Percentiles rank a stretch among this genome's conserved stretches.
Evolutionary conservation across 2,888 invertebrate species (phyloP).

Genomic region (Drosophila picticornis): DNA sequence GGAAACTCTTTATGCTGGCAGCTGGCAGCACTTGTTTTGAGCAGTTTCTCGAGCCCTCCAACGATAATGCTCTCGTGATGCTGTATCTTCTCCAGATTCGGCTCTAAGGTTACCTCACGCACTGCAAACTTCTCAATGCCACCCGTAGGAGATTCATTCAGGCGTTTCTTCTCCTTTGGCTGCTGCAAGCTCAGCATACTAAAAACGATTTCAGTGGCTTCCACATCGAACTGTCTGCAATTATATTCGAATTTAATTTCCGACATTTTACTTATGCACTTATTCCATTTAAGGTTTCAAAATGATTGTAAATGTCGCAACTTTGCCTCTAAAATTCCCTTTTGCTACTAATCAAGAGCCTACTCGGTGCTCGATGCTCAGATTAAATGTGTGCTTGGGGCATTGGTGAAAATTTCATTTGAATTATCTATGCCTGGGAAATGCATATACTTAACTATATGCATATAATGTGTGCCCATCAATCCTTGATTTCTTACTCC

Average conservation of each 20-base stretch:
- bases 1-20: slow-evolving; percentile 15
- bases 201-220: slow-evolving; percentile 14
- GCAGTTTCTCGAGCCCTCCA: slow-evolving; percentile 20
- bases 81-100: slow-evolving; percentile 20
- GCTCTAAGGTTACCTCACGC: neutral
- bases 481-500: neutral
- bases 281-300: neutral
- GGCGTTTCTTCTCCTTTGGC: neutral
- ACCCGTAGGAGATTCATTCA: neutral
- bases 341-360: slow-evolving; percentile 48
- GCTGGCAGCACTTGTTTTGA: neutral
- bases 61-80: slow-evolving; percentile 25
- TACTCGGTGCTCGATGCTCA: slow-evolving; percentile 37
- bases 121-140: neutral
- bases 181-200: neutral
- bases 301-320: neutral
- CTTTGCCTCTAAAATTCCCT: neutral
- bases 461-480: slow-evolving; percentile 16
- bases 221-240: neutral
- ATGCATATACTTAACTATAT: neutral
- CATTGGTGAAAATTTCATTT: slow-evolving; percentile 40
- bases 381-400: neutral
- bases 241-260: slow-evolving; percentile 25
- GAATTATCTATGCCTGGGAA: slow-evolving; percentile 18
- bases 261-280: slow-evolving; percentile 43